These are phyloP conservation scores for Drosophila neonasuta DNA, from an alignment of 2,888 invertebrate genomes.

Conservation along the genomic window DNA sequence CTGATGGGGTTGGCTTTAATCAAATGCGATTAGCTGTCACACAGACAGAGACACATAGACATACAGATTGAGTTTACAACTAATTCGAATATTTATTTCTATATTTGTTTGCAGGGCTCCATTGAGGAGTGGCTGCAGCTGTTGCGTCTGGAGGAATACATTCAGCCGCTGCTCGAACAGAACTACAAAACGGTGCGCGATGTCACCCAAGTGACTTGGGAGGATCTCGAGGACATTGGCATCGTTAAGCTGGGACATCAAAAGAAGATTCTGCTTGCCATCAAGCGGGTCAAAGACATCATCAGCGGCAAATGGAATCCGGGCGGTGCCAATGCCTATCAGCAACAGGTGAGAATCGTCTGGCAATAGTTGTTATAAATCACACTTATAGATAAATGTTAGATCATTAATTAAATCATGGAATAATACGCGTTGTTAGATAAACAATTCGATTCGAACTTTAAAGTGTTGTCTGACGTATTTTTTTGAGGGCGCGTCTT, in stretches of 20 bases:
- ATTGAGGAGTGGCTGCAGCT: conserved; percentile 97
- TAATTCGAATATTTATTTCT: neutral
- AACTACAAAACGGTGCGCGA: conserved; percentile 97
- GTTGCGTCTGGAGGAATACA: conserved; percentile 95
- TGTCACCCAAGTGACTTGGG: conserved; percentile 98
- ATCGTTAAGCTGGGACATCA: conserved; percentile 97
- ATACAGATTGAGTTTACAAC: conserved; percentile 11
- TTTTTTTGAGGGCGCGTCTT: conserved; percentile 6
- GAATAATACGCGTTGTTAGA: conserved; percentile 4
- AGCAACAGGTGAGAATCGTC: conserved; percentile 76
- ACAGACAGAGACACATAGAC: neutral
- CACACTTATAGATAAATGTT: neutral
- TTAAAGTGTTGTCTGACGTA: neutral
- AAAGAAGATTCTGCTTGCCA: conserved; percentile 98
- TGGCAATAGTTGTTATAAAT: neutral
- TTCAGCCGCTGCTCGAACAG: conserved; percentile 93
- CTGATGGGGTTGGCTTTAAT: conserved; percentile 49
- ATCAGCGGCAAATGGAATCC: conserved; percentile 90
- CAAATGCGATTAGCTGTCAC: conserved; percentile 60
- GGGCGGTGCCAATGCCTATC: conserved; percentile 80
- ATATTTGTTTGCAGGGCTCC: conserved; percentile 86
- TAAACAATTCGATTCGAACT: neutral
- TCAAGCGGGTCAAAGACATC: conserved; percentile 97
- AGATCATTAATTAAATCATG: neutral
- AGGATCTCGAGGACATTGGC: conserved; percentile 99